Percentiles rank a stretch among this genome's conserved stretches.
These are phyloP conservation scores for Sylvicapra grimmia DNA, from an alignment of 2,113 vertebrate species.

Conservation along the genomic window DNA sequence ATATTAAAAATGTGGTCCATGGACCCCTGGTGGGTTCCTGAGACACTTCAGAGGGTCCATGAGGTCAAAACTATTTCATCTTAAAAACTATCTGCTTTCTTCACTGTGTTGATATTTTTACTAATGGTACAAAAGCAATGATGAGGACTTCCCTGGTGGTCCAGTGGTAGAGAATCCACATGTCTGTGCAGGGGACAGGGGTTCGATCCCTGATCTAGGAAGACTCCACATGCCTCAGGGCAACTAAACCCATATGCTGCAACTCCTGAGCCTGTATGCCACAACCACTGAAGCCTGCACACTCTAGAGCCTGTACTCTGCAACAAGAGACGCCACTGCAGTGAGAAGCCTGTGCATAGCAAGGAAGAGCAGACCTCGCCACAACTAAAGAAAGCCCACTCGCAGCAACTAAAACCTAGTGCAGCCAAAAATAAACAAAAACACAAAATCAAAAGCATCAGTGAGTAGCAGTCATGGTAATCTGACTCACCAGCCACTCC, in stretches of 20 bases:
- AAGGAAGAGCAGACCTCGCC: neutral
- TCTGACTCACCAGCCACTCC: neutral
- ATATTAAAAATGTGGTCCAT: neutral
- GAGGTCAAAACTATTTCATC: neutral
- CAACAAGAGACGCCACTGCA: neutral
- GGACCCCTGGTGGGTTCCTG: neutral
- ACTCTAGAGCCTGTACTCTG: neutral
- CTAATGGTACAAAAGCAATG: neutral
- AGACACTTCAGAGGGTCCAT: neutral
- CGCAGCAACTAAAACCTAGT: neutral
- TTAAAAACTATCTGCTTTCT: neutral
- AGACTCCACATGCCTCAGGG: neutral
- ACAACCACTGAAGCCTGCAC: neutral
- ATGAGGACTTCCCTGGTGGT: neutral
- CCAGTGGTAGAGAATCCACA: neutral
- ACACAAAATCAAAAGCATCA: neutral
- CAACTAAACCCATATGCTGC: neutral
- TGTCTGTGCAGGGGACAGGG: neutral
- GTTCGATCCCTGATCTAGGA: neutral
- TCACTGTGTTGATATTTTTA: neutral
- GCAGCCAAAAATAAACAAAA: neutral
- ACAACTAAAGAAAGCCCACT: neutral
- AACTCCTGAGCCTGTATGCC: neutral
- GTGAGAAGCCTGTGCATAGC: neutral
- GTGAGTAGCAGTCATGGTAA: neutral